Base-by-base conservation (phyloP, 1,140 invertebrate genomes). In the Artemia franciscana region DNA sequence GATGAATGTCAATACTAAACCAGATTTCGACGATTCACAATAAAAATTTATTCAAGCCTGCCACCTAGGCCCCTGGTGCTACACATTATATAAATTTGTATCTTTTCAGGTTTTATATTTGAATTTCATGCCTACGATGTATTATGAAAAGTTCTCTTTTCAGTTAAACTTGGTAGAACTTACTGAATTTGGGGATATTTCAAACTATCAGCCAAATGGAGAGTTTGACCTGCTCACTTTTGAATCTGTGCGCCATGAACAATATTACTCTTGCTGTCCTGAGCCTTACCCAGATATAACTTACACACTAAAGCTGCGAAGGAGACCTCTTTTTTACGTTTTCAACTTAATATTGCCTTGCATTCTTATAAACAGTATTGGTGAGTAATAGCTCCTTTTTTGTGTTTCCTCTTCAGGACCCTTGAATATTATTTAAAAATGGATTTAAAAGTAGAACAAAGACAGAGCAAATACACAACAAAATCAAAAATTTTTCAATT, bases 291-390 rank as follows among this genome's bases (percentile, higher is more conserved):
- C 74, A 9, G 71, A 73, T 60, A 67, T 75, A 24, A 75, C 67
- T 57, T 75, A 66, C 65, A 71, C 80, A 67, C 84, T 84, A 66
- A 80, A 82, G 61, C 73, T 91, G 26, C 73, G 84, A 62, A 73
- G 88, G 64, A 74, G 87, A 66, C 88, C 89, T 0, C 80, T 91
- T 77, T 92, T 91, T 71, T 92, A 91, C 71, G 84, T 92, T 7
- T 91, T 91, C 76, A 91, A 91, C 70, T 78, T 91, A 63, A 88
- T 91, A 59, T 78, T 91, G 30, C 89, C 89, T 0, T 92, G 89
- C 72, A 80, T 91, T 60, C 80, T 92, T 5, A 93, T 92, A 68
- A 91, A 89, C 68, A 80, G 84, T 61, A 85, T 86, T 59, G 84
- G 84, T 86, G 75, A 76, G 74, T 60, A 61, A n/a, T 24, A 25